Evolutionary conservation across 2,797 vertebrate genomes (phyloP).

Genomic region (Crax fasciolata): DNA sequence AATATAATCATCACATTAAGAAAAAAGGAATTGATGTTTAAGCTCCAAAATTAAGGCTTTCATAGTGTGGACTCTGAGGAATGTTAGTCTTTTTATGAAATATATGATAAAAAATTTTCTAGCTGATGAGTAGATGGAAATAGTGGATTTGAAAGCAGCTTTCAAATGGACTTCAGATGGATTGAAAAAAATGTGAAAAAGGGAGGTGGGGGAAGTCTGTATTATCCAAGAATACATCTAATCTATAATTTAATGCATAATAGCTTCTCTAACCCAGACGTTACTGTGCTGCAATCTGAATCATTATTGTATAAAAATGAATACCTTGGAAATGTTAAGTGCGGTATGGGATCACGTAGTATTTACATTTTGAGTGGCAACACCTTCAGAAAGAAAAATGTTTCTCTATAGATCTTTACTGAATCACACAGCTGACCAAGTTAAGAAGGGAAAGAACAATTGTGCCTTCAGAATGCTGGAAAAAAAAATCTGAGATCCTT

Average conservation of each 20-base stretch:
- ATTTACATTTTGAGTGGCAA: constrained; percentile 11
- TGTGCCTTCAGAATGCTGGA: background rate
- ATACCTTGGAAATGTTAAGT: background rate
- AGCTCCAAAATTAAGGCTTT: background rate
- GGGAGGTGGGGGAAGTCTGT: fast-evolving
- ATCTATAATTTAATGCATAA: constrained; percentile 9
- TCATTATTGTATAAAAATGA: constrained; percentile 3
- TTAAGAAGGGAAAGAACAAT: background rate
- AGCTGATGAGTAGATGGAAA: background rate
- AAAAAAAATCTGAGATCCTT: background rate
- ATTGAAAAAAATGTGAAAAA: background rate
- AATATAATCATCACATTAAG: background rate
- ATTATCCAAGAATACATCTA: background rate
- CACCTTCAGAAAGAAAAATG: background rate
- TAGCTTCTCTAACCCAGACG: background rate
- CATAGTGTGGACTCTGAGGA: background rate
- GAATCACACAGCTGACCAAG: background rate
- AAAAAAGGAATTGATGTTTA: background rate
- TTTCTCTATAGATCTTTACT: background rate
- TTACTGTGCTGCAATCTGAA: background rate
- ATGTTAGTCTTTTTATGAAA: background rate
- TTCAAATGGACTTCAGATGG: background rate
- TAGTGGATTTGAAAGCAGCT: background rate
- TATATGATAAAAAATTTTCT: background rate
- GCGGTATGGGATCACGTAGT: background rate